Evolutionary conservation across 2,113 vertebrate species (phyloP).

Genomic region (Leptobrachium leishanense): DNA sequence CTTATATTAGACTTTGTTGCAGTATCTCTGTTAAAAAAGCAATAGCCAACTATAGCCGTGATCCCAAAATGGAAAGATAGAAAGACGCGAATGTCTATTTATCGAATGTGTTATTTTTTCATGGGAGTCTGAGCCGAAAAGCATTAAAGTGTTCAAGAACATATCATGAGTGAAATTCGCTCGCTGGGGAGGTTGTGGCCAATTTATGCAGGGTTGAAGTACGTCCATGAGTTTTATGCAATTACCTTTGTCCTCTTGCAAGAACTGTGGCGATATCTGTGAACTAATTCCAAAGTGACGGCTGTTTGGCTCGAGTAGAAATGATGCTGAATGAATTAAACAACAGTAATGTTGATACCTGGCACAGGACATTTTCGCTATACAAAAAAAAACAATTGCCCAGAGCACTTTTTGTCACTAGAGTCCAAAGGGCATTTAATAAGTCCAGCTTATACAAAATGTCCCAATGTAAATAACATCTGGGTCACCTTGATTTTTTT

Average conservation of each 20-base stretch:
- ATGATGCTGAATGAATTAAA: constrained; percentile 21
- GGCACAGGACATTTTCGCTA: background rate
- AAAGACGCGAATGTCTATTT: background rate
- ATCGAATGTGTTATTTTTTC: background rate
- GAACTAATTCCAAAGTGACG: constrained; percentile 11
- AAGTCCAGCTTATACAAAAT: too few species aligned
- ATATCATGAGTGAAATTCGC: background rate
- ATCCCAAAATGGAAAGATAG: constrained; percentile 2
- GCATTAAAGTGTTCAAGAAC: background rate
- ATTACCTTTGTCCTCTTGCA: constrained; percentile 1
- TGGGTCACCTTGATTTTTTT: too few species aligned
- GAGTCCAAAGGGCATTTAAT: too few species aligned
- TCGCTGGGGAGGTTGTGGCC: constrained; percentile 2
- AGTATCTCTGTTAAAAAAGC: background rate
- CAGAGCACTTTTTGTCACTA: too few species aligned
- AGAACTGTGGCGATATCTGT: constrained; percentile 10
- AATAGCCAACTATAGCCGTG: background rate
- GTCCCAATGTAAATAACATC: too few species aligned
- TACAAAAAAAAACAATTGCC: too few species aligned
- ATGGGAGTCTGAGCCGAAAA: background rate
- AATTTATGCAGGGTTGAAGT: constrained; percentile 15
- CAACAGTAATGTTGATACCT: constrained; percentile 1
- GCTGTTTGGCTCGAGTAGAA: constrained; percentile 17
- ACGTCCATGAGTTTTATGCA: background rate
- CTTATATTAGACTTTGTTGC: background rate